Base-by-base conservation (phyloP, 2,888 invertebrate species). In the Rosalia funebris region DNA sequence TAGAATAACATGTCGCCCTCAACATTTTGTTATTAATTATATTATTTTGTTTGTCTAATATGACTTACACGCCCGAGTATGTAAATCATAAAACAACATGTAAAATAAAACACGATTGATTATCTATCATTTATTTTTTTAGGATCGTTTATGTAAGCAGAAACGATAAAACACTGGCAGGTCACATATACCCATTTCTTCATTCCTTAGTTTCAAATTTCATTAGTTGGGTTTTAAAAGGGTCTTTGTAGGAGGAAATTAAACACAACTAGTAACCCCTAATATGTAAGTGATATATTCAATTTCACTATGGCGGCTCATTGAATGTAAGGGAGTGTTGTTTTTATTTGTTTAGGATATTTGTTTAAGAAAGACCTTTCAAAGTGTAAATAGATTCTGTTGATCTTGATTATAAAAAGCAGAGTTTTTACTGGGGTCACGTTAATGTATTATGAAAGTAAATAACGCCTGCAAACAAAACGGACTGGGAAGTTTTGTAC, bases 291-390 rank as follows among this genome's bases (percentile, higher is more conserved):
- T 65, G 71, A 72, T 72, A 72, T 66, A 58, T 66, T 63, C 65
- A 65, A 70, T 70, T 73, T 64, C 64, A 67, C 50, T 25, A 50
- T 50, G 50, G 50, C 50, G 39, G 50, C 39, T 39, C 50, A 41
- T 50, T 31, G 59, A 66, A 69, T 71, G 69, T 72, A 65, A 73
- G 75, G 75, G 75, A 71, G 73, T 71, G 73, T 72, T 73, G 71
- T 72, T 74, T 74, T 73, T 76, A 75, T 77, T 77, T 77, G 75
- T 71, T 77, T 76, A 77, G 77, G 77, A 73, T 76, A 75, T 77
- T 76, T 76, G 74, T 70, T 69, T 70, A 71, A 68, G 71, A 66
- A 70, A 59, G 76, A 73, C 75, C 76, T 77, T 75, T 75, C 69
- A 67, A 75, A 75, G 70, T 71, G 74, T 74, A 77, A 76, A 77